A percentile compares a stretch with the other conserved stretches of the same genome.
Conservation (phyloP, 2,797 vertebrate genomes). For the Myotis myotis region DNA sequence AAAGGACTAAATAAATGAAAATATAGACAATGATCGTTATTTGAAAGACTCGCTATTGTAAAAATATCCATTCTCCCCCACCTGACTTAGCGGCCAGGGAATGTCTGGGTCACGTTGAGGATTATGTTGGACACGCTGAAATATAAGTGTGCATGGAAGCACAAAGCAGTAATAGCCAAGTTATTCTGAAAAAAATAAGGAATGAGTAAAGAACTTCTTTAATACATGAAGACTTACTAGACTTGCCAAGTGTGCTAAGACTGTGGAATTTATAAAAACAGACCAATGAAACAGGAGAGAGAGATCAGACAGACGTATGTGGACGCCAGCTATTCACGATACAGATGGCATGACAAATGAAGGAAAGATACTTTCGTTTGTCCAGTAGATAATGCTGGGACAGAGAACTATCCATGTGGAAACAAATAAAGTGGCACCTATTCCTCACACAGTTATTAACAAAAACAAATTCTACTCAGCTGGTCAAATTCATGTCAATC, state of each 20-base stretch:
- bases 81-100: background rate
- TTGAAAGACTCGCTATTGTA: background rate
- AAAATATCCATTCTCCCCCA: conserved; percentile 11
- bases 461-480: conserved; percentile 11
- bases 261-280: background rate
- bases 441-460: background rate
- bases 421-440: conserved; percentile 14
- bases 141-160: background rate
- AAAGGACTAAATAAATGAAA: conserved; percentile 23
- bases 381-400: background rate
- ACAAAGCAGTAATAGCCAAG: background rate
- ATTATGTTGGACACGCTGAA: background rate
- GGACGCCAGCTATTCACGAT: background rate
- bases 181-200: background rate
- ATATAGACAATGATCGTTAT: background rate
- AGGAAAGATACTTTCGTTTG: background rate
- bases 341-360: background rate
- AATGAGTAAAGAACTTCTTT: background rate
- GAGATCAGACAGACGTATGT: background rate
- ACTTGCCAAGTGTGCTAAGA: background rate
- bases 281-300: background rate
- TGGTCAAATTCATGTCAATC: background rate
- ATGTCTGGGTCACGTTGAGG: background rate
- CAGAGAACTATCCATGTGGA: background rate
- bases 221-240: background rate